Evolutionary conservation across 2,797 vertebrate species (phyloP), one percentile per base, ranked within the genome.

Genomic region (Amphiprion clarkii): DNA sequence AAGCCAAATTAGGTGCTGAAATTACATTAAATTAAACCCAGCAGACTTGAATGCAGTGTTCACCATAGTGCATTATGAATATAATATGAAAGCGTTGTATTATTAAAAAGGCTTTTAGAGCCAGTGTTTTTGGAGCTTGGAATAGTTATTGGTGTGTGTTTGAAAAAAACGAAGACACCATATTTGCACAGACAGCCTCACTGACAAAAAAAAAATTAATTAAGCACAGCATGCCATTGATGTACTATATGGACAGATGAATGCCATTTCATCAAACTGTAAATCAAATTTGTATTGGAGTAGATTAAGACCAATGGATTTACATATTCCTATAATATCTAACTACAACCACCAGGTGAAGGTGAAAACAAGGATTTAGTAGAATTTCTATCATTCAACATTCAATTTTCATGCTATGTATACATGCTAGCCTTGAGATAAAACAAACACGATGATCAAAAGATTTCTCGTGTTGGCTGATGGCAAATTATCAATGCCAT

Each of bases 11-110:
- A 92, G 85, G 54, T 69, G 61, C 72, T 81, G 67, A 83, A 89
- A 91, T 91, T 76, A 86, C 76, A 76, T 86, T 84, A 91, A 92
- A 92, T 94, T 85, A 90, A 91, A 87, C 90, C 90, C 90, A 89
- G 86, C 79, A 90, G 90, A 91, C 83, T 84, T 54, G 52, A 75
- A 70, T 90, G 69, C 87, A 90, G 84, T 85, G 87, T 91, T 91
- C 87, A 81, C 83, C 48, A 79, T 81, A 76, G 83, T 27, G 6
- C 73, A 92, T 89, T 88, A 93, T 94, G 89, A 93, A 93, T 92
- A 91, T 89, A 92, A 93, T 92, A 93, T 93, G 88, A 93, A 88
- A 80, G 54, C 40, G 66, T 64, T 92, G 73, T 86, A 93, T 94
- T 91, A 93, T 93, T 93, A 75, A 93, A 90, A 85, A 88, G 71